These are phyloP conservation scores for Pseudochirops corinnae DNA, from an alignment of 2,797 vertebrate genomes.

Conservation along the genomic window DNA sequence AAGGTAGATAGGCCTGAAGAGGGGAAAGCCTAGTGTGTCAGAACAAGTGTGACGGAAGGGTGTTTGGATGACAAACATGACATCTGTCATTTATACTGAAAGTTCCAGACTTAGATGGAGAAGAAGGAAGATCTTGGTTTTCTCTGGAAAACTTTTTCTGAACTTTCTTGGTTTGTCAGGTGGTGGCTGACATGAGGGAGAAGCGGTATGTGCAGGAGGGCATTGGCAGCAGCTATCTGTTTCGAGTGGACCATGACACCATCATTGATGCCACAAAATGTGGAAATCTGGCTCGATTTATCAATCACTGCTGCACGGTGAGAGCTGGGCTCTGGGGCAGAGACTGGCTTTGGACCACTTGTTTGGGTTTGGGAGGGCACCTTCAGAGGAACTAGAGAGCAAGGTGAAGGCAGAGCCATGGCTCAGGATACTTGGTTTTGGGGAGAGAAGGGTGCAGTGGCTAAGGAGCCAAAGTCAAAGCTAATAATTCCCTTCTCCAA, in stretches of 20 bases:
- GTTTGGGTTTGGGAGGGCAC: neutral
- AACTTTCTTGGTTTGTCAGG: constrained; percentile 80
- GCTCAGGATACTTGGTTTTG: neutral
- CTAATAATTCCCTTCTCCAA: constrained; percentile 26
- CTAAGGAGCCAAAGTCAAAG: rapidly evolving
- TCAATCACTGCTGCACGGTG: constrained; percentile 97
- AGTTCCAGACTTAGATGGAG: neutral
- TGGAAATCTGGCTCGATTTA: constrained; percentile 94
- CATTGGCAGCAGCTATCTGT: constrained; percentile 97
- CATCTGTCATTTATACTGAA: neutral
- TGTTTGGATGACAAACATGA: neutral
- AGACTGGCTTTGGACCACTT: neutral
- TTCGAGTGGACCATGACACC: constrained; percentile 96
- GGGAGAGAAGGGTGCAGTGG: neutral
- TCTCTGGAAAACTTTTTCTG: neutral
- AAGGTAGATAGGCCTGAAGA: neutral
- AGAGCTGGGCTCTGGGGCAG: neutral
- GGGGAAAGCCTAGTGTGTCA: neutral
- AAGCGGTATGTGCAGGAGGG: constrained; percentile 94
- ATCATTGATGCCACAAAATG: constrained; percentile 97
- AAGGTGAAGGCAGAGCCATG: neutral
- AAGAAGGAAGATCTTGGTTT: neutral
- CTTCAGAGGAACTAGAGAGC: neutral
- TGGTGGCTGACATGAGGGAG: constrained; percentile 96
- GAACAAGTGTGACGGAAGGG: neutral